These are phyloP conservation scores for Drosophila ercepeae DNA, from an alignment of 1,140 invertebrate species.

Conservation along the genomic window DNA sequence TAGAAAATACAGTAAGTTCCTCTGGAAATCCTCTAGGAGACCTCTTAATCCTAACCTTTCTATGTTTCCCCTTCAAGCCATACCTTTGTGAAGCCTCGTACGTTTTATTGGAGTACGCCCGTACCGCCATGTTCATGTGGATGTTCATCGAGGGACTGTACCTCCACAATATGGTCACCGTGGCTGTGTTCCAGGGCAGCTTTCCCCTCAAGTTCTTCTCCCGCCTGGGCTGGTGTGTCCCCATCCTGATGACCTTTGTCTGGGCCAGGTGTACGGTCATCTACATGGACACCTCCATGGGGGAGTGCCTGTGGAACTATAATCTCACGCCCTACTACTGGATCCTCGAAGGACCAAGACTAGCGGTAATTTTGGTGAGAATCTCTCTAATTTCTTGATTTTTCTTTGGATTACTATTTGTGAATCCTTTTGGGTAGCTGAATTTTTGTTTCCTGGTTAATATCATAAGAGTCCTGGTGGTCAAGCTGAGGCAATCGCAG, in stretches of 20 bases:
- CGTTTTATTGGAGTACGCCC: slow-evolving; percentile 92
- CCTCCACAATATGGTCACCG: slow-evolving; percentile 93
- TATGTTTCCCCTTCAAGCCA: slow-evolving; percentile 85
- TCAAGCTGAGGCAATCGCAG: slow-evolving; percentile 91
- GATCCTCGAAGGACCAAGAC: slow-evolving; percentile 93
- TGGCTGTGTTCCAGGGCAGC: slow-evolving; percentile 91
- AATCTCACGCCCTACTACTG: slow-evolving; percentile 92
- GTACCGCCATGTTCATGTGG: slow-evolving; percentile 96
- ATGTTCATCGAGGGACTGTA: slow-evolving; percentile 97
- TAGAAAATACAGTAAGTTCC: slow-evolving; percentile 90
- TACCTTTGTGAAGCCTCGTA: slow-evolving; percentile 92
- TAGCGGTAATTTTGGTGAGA: slow-evolving; percentile 89
- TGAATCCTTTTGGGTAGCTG: slow-evolving; percentile 84
- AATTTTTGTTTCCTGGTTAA: slow-evolving; percentile 93
- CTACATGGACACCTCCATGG: slow-evolving; percentile 83
- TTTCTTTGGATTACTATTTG: no score
- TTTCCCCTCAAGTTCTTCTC: slow-evolving; percentile 89
- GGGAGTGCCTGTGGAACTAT: slow-evolving; percentile 92
- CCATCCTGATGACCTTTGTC: slow-evolving; percentile 88
- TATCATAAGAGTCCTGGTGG: slow-evolving; percentile 93
- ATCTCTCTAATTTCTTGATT: no score
- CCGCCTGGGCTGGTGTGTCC: slow-evolving; percentile 92
- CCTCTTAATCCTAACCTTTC: no score
- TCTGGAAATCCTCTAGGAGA: no score
- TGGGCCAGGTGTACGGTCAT: slow-evolving; percentile 89